Percentiles rank a stretch among this genome's conserved stretches.
Conservation (phyloP, 2,113 vertebrate genomes). For the Bufo gargarizans region DNA sequence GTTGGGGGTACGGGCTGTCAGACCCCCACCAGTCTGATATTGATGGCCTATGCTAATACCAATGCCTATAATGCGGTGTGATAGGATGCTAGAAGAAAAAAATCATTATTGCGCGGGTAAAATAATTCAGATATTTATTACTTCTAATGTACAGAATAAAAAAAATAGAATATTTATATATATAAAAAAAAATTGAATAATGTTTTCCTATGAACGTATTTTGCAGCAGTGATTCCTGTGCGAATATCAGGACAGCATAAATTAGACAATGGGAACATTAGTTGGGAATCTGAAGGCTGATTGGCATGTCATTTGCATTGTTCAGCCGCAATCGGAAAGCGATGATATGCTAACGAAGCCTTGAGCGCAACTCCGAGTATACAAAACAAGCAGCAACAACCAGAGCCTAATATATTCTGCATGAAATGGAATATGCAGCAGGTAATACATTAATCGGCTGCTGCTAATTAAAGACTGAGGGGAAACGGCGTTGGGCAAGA, state of each 20-base stretch:
- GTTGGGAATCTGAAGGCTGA: no score
- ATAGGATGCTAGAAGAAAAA: no score
- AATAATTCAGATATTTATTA: no score
- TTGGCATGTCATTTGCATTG: slow-evolving; percentile 71
- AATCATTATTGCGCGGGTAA: no score
- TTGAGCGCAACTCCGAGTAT: slow-evolving; percentile 71
- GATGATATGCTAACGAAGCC: slow-evolving; percentile 75
- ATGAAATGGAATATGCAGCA: slow-evolving; percentile 17
- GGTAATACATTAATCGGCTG: slow-evolving; percentile 28
- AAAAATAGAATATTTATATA: background rate
- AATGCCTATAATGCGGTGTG: no score
- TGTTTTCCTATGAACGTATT: slow-evolving; percentile 57
- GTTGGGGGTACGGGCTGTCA: no score
- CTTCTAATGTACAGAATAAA: background rate
- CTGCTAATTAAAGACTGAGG: slow-evolving; percentile 10
- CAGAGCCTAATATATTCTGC: slow-evolving; percentile 44
- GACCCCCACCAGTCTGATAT: no score
- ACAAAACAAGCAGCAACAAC: slow-evolving; percentile 68
- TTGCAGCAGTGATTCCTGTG: background rate
- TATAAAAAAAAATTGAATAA: slow-evolving; percentile 41
- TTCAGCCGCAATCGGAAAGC: slow-evolving; percentile 68
- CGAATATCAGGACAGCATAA: slow-evolving; percentile 62
- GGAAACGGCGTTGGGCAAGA: background rate
- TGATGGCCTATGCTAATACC: no score
- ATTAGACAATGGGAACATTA: slow-evolving; percentile 59